These are phyloP conservation scores for Miniopterus natalensis DNA, from an alignment of 2,113 vertebrate genomes.

Conservation along the genomic window DNA sequence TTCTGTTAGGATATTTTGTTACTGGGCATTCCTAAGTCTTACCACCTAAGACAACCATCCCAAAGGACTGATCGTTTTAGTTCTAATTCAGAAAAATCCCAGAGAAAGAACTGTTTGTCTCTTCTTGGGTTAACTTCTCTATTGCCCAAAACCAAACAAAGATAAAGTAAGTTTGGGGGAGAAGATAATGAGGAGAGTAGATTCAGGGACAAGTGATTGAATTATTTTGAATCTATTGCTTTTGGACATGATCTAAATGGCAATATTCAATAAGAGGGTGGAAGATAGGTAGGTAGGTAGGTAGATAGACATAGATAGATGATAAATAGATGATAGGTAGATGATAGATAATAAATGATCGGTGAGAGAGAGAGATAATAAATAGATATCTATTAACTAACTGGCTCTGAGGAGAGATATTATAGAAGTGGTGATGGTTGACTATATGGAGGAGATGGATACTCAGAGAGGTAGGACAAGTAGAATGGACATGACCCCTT, in stretches of 20 bases:
- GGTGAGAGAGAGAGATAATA: too few relatives aligned
- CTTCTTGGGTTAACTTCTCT: not conserved
- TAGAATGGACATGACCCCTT: not conserved
- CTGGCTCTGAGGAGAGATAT: not conserved
- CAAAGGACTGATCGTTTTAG: not conserved
- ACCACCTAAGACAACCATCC: not conserved
- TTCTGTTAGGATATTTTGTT: not conserved
- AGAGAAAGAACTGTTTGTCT: not conserved
- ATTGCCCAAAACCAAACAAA: not conserved
- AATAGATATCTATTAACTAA: not conserved
- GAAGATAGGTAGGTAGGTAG: not conserved
- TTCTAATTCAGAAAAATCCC: not conserved
- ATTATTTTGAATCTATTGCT: not conserved
- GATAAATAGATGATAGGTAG: too few relatives aligned
- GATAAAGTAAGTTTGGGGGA: not conserved
- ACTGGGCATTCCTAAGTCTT: not conserved
- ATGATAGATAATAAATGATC: too few relatives aligned
- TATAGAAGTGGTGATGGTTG: not conserved
- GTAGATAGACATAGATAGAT: too few relatives aligned
- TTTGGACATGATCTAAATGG: not conserved
- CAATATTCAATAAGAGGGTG: not conserved
- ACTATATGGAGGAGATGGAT: not conserved
- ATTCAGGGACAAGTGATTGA: not conserved
- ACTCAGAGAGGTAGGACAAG: too few relatives aligned
- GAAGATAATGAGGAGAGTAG: not conserved